phyloP scores from a whole-genome alignment of 2,797 vertebrate genomes.

The Synanceia verrucosa region DNA sequence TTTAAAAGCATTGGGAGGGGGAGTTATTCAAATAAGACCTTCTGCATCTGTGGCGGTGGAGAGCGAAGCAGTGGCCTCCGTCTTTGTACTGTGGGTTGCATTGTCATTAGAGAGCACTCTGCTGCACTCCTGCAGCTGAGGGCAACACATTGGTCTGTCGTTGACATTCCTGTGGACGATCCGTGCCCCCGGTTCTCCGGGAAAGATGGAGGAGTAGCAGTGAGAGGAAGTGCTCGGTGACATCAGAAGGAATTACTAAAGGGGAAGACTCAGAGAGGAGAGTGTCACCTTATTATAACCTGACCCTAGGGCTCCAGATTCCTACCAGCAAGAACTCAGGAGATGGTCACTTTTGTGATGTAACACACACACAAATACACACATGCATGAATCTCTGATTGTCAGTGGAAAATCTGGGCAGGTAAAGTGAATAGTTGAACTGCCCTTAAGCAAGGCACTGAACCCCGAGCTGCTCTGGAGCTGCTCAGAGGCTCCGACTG shows the following conservation, averaged over 20 bases:
- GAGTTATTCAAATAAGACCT: conserved; percentile 30
- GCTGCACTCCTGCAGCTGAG: conserved; percentile 40
- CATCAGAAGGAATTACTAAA: conserved; percentile 72
- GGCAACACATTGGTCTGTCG: conserved; percentile 31
- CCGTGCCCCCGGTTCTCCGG: conserved; percentile 25
- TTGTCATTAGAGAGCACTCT: conserved; percentile 57
- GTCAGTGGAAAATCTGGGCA: neutral
- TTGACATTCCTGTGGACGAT: conserved; percentile 63
- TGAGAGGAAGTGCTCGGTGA: conserved; percentile 37
- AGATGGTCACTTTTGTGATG: conserved; percentile 28
- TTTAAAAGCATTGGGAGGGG: conserved; percentile 25
- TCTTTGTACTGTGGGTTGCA: conserved; percentile 30
- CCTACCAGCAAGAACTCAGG: conserved; percentile 50
- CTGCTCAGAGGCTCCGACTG: neutral
- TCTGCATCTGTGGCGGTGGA: conserved; percentile 4
- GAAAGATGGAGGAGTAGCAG: conserved; percentile 44
- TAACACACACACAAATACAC: conserved; percentile 8
- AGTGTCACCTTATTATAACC: conserved; percentile 80
- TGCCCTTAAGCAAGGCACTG: conserved; percentile 35
- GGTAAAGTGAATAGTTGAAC: conserved; percentile 26
- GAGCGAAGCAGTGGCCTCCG: neutral
- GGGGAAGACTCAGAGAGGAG: conserved; percentile 65
- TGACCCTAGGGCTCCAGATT: conserved; percentile 59
- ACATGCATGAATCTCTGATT: neutral
- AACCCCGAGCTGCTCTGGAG: neutral